These are phyloP conservation scores for Automeris io DNA, from an alignment of 2,888 invertebrate species.

Conservation along the genomic window DNA sequence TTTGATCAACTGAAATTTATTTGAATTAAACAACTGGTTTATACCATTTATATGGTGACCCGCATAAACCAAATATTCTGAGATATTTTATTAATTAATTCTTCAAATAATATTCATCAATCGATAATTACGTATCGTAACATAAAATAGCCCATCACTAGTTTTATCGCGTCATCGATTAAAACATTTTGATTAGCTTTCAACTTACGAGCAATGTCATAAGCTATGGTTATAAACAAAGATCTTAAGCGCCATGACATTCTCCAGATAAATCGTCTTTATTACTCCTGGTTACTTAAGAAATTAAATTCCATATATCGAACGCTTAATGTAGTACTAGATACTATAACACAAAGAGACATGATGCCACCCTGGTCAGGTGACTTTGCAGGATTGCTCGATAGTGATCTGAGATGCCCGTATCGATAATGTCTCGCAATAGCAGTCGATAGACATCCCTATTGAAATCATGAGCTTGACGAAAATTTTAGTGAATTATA, in stretches of 20 bases:
- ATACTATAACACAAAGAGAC: constrained; percentile 67
- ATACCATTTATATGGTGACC: too few relatives aligned
- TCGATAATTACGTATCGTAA: constrained; percentile 14
- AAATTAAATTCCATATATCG: constrained; percentile 73
- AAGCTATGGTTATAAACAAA: constrained; percentile 54
- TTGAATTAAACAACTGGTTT: too few relatives aligned
- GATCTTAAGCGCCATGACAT: constrained; percentile 58
- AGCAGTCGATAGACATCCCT: constrained; percentile 69
- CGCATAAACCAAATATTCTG: too few relatives aligned
- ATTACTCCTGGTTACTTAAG: constrained; percentile 45
- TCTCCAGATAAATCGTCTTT: constrained; percentile 49
- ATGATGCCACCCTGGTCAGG: constrained; percentile 72
- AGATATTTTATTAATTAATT: too few relatives aligned
- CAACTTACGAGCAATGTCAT: constrained; percentile 73
- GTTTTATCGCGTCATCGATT: constrained; percentile 72
- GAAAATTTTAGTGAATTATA: constrained; percentile 75
- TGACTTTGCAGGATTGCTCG: constrained; percentile 72
- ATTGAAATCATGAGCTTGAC: constrained; percentile 67
- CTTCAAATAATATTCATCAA: too few relatives aligned
- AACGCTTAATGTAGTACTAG: constrained; percentile 69
- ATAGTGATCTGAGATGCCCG: constrained; percentile 66
- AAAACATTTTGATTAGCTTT: constrained; percentile 77
- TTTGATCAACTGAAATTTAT: too few relatives aligned
- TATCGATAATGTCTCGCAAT: constrained; percentile 66
- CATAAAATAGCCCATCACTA: constrained; percentile 40